Evolutionary conservation across 2,113 vertebrate genomes (phyloP).

Genomic region (Myocastor coypus): DNA sequence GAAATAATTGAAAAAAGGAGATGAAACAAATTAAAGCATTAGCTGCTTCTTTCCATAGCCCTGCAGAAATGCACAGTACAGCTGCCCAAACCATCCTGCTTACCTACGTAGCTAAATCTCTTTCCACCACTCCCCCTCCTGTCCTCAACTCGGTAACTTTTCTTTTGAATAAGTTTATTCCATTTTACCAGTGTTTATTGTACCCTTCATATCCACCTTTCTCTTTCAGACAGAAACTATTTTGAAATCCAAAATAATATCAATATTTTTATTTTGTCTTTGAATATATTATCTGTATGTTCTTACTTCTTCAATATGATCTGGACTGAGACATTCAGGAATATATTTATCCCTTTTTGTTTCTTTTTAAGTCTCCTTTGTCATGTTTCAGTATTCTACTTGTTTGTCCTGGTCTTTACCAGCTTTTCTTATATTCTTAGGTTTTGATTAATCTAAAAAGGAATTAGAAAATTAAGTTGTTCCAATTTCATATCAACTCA

Average conservation of each 20-base stretch:
- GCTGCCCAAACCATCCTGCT: no score
- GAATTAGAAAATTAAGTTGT: not conserved
- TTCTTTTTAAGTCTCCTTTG: not conserved
- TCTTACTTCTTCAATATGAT: not conserved
- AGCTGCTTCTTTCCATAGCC: no score
- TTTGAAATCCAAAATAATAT: conserved; percentile 14
- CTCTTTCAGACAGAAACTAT: not conserved
- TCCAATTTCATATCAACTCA: not conserved
- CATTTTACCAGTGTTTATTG: no score
- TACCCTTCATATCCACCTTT: no score
- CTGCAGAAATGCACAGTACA: no score
- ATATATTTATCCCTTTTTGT: not conserved
- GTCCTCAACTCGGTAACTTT: no score
- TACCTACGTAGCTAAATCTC: no score
- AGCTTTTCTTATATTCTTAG: not conserved
- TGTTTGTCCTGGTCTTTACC: not conserved
- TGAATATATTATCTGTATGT: not conserved
- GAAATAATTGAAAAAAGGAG: no score
- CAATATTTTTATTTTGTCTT: not conserved
- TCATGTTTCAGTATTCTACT: not conserved
- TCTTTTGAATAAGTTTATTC: no score
- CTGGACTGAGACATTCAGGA: not conserved
- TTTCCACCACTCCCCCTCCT: no score
- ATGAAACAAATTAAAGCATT: no score
- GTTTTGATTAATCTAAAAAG: not conserved